Conservation (phyloP, 2,113 vertebrate species). For the Lagopus muta region DNA sequence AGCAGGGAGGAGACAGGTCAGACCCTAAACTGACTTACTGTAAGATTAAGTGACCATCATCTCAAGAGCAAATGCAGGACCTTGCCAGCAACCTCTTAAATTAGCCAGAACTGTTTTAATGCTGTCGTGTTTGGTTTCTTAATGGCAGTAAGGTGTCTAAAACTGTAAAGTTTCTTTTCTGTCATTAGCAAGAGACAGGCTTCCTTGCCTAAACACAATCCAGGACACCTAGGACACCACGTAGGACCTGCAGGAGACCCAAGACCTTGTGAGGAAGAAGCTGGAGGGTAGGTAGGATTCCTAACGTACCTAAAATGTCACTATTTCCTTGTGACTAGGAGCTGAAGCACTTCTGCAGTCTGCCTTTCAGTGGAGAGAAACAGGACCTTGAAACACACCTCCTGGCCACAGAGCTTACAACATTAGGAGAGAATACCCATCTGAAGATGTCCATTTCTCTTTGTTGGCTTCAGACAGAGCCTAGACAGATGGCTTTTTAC, state of each 20-base stretch:
- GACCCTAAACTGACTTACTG: not conserved
- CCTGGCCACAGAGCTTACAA: not conserved
- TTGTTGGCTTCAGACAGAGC: not conserved
- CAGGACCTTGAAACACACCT: not conserved
- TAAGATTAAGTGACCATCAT: not conserved
- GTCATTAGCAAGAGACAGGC: not conserved
- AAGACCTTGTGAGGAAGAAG: not conserved
- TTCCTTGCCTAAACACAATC: not conserved
- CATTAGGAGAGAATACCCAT: not conserved
- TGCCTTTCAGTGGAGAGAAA: not conserved
- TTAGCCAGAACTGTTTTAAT: not conserved
- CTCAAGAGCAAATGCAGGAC: not conserved
- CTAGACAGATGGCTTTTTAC: not conserved
- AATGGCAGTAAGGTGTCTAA: not conserved
- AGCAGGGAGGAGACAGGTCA: not conserved
- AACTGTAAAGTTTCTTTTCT: not conserved
- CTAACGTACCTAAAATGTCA: not conserved
- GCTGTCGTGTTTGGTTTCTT: not conserved
- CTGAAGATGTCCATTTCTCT: not conserved
- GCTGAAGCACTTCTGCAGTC: not conserved
- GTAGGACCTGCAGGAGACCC: not conserved
- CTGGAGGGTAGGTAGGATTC: not conserved
- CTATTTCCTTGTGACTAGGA: not conserved
- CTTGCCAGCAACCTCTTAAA: not conserved
- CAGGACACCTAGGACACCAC: not conserved